Evolutionary conservation across 1,140 invertebrate genomes (phyloP).

Genomic region (Microvelia longipes): DNA sequence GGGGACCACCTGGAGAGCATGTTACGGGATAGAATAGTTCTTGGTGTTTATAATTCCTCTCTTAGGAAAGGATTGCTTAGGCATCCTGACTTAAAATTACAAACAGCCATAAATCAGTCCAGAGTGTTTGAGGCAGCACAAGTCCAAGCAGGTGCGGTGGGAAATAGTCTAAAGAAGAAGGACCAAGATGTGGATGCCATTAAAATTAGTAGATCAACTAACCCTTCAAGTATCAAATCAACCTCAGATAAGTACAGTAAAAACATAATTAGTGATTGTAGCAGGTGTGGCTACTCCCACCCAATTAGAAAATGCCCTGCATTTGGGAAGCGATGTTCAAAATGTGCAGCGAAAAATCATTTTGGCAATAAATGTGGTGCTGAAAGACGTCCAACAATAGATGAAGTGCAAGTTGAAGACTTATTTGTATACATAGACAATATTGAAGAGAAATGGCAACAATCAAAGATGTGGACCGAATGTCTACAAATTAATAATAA

Average conservation of each 20-base stretch:
- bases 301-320: neutral
- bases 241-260: neutral
- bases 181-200: neutral
- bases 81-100: neutral
- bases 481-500: neutral
- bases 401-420: neutral
- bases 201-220: neutral
- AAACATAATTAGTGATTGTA: neutral
- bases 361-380: neutral
- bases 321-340: neutral
- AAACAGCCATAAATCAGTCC: neutral
- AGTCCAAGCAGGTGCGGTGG: neutral
- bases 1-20: neutral
- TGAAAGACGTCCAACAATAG: neutral
- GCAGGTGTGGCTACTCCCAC: neutral
- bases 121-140: neutral
- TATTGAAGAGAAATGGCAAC: neutral
- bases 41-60: neutral
- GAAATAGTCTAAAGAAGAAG: neutral
- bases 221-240: no score
- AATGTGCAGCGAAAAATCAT: neutral
- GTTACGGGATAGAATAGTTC: neutral
- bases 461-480: neutral
- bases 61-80: neutral
- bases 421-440: neutral